A percentile compares a stretch with the other conserved stretches of the same genome.
Evolutionary conservation across 2,797 vertebrate genomes (phyloP).

Genomic region (Ataeniobius toweri): DNA sequence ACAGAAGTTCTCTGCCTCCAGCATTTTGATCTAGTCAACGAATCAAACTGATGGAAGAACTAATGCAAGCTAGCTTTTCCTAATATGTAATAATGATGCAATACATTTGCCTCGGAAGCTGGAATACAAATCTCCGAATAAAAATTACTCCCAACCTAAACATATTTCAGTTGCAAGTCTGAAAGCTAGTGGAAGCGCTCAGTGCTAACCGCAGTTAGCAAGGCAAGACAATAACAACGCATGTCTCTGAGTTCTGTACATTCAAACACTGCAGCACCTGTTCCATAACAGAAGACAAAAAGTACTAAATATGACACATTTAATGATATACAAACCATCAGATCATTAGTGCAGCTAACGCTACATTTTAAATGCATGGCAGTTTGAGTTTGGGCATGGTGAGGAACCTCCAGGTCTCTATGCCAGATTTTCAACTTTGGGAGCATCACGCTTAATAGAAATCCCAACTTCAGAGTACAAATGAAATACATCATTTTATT

Average conservation of each 20-base stretch:
- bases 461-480: neutral
- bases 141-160: neutral
- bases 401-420: neutral
- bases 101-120: neutral
- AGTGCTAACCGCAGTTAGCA: neutral
- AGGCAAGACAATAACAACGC: neutral
- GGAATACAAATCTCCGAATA: neutral
- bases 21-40: conserved; percentile 33
- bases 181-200: neutral
- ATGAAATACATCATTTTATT: neutral
- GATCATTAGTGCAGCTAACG: neutral
- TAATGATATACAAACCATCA: neutral
- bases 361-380: neutral
- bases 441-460: neutral
- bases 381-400: neutral
- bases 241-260: neutral
- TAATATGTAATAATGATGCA: conserved; percentile 21
- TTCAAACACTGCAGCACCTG: neutral
- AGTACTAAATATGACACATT: neutral
- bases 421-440: neutral
- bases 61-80: conserved; percentile 25
- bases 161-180: neutral
- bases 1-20: conserved; percentile 37
- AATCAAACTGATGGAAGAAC: conserved; percentile 58
- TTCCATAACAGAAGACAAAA: neutral